phyloP scores from a whole-genome alignment of 2,797 vertebrate genomes.

The Thalassophryne amazonica region DNA sequence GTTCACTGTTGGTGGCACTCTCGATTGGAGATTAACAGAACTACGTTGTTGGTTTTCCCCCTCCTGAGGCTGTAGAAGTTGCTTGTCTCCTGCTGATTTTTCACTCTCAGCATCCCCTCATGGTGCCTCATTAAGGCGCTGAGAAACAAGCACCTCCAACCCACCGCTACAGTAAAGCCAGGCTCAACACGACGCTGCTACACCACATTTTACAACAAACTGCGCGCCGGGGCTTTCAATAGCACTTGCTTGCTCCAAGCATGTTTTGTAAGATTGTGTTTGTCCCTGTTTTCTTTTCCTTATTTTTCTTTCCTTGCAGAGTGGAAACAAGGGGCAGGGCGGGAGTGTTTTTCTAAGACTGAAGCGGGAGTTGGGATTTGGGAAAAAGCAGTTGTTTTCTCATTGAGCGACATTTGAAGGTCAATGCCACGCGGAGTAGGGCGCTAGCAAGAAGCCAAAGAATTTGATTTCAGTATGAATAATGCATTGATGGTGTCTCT shows the following conservation, averaged over 20 bases:
- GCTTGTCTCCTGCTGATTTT: slow-evolving; percentile 51
- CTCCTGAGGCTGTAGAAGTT: slow-evolving; percentile 43
- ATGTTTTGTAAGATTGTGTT: slow-evolving; percentile 23
- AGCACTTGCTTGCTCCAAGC: slow-evolving; percentile 22
- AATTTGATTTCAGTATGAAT: slow-evolving; percentile 54
- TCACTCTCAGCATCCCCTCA: slow-evolving; percentile 64
- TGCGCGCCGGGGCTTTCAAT: slow-evolving; percentile 41
- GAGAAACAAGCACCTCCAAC: slow-evolving; percentile 61
- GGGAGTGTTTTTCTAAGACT: neutral
- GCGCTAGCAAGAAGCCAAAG: slow-evolving; percentile 48
- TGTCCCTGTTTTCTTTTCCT: neutral
- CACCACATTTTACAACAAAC: slow-evolving; percentile 18
- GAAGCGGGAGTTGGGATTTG: slow-evolving; percentile 24
- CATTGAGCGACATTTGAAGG: slow-evolving; percentile 53
- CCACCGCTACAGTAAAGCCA: slow-evolving; percentile 29
- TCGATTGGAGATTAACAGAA: slow-evolving; percentile 46
- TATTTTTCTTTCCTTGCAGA: neutral
- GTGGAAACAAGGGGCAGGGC: neutral
- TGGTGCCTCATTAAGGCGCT: slow-evolving; percentile 71
- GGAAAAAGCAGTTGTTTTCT: slow-evolving; percentile 41
- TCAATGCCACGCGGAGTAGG: slow-evolving; percentile 29
- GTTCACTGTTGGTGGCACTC: slow-evolving; percentile 23
- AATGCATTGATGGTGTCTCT: slow-evolving; percentile 57
- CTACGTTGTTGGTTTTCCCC: slow-evolving; percentile 27
- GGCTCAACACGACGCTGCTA: slow-evolving; percentile 17